These are phyloP conservation scores for Pandemis cinnamomeana DNA, from an alignment of 2,888 invertebrate genomes.

Conservation along the genomic window DNA sequence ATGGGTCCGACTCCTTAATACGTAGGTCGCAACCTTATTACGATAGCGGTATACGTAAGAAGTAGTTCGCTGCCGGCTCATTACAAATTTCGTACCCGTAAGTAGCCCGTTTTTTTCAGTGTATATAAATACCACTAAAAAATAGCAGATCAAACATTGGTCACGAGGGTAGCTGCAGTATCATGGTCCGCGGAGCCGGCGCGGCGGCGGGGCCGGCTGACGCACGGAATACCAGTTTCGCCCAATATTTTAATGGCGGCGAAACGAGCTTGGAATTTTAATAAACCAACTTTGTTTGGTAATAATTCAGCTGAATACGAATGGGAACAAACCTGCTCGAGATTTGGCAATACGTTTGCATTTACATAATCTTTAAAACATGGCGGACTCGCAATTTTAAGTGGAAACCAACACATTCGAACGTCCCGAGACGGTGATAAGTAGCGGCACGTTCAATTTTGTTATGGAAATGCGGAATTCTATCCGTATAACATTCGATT, in stretches of 20 bases:
- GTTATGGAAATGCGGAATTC: not conserved
- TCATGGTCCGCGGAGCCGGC: not conserved
- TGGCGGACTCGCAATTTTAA: not conserved
- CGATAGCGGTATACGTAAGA: too few relatives aligned
- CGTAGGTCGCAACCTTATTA: too few relatives aligned
- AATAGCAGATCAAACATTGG: not conserved
- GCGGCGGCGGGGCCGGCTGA: not conserved
- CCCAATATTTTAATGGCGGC: constrained; percentile 47
- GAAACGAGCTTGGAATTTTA: constrained; percentile 55
- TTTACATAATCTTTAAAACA: constrained; percentile 4
- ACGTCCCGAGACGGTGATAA: not conserved
- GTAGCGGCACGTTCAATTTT: not conserved
- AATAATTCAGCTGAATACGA: constrained; percentile 49
- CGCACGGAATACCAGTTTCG: constrained; percentile 34
- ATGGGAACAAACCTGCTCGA: constrained; percentile 32
- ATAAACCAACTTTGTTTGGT: constrained; percentile 51
- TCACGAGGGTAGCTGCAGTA: not conserved
- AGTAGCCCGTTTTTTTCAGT: too few relatives aligned
- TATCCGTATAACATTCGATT: not conserved
- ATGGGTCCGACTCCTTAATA: too few relatives aligned
- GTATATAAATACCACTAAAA: not conserved
- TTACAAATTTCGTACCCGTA: too few relatives aligned
- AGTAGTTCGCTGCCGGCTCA: too few relatives aligned
- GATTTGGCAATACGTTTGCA: constrained; percentile 19
- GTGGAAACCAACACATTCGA: not conserved